A percentile compares a stretch with the other conserved stretches of the same genome.
Conservation (phyloP, 2,113 vertebrate genomes). For the Heloderma charlesbogerti region DNA sequence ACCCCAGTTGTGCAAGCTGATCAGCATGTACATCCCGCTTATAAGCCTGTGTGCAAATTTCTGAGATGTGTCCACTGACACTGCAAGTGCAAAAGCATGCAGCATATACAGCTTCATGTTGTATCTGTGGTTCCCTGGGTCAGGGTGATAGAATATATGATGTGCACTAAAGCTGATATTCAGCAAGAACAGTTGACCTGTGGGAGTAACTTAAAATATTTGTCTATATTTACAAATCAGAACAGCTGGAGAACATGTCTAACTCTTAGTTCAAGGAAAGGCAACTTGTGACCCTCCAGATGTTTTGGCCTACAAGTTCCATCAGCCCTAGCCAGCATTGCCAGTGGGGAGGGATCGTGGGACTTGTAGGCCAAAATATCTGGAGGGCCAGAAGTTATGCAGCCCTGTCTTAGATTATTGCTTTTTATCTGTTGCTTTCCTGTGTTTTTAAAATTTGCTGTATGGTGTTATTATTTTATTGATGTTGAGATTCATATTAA, state of each 20-base stretch:
- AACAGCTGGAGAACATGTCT: background rate
- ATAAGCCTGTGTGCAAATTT: background rate
- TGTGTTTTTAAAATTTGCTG: background rate
- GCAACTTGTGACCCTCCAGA: too few species aligned
- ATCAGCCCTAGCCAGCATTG: too few species aligned
- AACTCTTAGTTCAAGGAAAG: background rate
- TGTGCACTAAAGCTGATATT: conserved; percentile 15
- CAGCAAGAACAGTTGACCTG: background rate
- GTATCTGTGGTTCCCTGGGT: background rate
- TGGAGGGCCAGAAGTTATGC: too few species aligned
- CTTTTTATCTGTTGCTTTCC: background rate
- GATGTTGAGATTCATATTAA: background rate
- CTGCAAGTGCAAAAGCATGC: background rate
- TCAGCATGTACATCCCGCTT: background rate
- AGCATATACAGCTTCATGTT: background rate
- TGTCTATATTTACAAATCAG: background rate
- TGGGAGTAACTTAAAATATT: background rate
- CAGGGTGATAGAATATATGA: background rate
- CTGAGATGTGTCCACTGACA: background rate
- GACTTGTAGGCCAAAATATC: too few species aligned
- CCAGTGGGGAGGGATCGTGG: too few species aligned
- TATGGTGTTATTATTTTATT: background rate
- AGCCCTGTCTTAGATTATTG: background rate
- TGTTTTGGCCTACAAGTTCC: too few species aligned
- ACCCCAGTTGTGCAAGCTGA: background rate